Evolutionary conservation across 2,113 vertebrate genomes (phyloP).

Genomic region (Camelus bactrianus): DNA sequence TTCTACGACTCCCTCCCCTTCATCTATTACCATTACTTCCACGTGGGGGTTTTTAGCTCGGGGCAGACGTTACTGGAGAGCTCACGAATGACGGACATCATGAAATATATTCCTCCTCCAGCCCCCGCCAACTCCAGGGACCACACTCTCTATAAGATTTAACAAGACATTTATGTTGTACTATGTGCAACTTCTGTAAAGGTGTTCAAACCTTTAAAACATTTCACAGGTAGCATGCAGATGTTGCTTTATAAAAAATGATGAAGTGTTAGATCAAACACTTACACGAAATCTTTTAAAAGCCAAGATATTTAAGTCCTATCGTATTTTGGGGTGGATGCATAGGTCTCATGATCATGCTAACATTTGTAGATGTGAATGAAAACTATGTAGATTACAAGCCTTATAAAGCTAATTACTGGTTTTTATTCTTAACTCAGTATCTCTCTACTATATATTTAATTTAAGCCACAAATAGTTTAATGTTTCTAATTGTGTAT

Average conservation of each 20-base stretch:
- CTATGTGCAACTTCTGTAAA: not conserved
- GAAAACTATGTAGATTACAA: not conserved
- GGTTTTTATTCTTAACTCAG: not conserved
- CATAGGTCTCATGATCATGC: not conserved
- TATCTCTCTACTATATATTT: not conserved
- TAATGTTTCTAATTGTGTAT: not conserved
- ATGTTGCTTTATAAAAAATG: not conserved
- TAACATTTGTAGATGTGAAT: not conserved
- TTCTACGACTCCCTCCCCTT: constrained; percentile 23
- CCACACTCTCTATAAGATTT: not conserved
- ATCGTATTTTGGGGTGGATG: not conserved
- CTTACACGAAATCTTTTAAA: not conserved
- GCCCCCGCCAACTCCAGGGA: not conserved
- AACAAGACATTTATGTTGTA: not conserved
- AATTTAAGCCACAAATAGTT: not conserved
- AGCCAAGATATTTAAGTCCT: not conserved
- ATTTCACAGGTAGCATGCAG: not conserved
- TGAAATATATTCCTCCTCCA: constrained; percentile 2
- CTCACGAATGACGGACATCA: constrained; percentile 47
- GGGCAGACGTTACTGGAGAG: constrained; percentile 48
- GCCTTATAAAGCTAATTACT: not conserved
- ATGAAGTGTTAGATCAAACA: not conserved
- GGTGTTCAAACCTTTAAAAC: not conserved
- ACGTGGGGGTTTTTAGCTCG: constrained; percentile 51
- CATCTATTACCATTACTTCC: constrained; percentile 59